Evolutionary conservation across 2,888 invertebrate species (phyloP), one percentile per base, ranked within the genome.

Genomic region (Ametastegia equiseti): DNA sequence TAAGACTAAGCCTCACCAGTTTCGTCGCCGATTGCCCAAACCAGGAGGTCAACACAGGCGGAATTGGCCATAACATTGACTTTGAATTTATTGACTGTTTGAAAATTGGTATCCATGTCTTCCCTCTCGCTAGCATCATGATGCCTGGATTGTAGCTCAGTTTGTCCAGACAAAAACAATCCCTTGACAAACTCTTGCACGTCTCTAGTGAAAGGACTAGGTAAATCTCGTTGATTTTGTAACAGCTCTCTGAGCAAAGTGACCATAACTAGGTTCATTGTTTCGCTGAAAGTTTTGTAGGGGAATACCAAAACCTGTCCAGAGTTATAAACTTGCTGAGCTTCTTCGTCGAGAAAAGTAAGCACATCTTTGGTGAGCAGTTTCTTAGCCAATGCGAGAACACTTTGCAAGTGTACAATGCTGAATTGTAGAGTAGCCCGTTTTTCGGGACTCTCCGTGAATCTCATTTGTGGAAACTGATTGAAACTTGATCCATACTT

Each of bases 11-110:
- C 85, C 91, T 93, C 92, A 98, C 98, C 98, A 89, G 97, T 97
- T 93, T 99, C 99, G 91, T 99, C 99, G 0, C 97, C 96, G 85
- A 98, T 98, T 0, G 99, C 98, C 99, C 99, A 99, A 42, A 99
- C 98, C 1, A 99, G 94, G 7, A 99, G 93, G 92, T 99, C 99
- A 0, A 99, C 98, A 89, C 99, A 99, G 0, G 98, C 98, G 0
- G 99, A 98, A 92, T 98, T 98, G 0, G 98, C 98, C 95, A 98
- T 97, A 0, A 99, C 98, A 89, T 98, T 98, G 50, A 98, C 96
- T 93, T 98, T 97, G 91, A 97, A 98, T 90, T 97, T 97, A 92
- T 98, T 97, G 2, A 98, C 96, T 0, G 96, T 95, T 1, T 95
- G 95, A 87, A 93, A 96, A 91, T 97, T 97, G 82, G 94, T 96